Base-by-base conservation (phyloP, 2,113 vertebrate species). In the Hiodon tergisus region DNA sequence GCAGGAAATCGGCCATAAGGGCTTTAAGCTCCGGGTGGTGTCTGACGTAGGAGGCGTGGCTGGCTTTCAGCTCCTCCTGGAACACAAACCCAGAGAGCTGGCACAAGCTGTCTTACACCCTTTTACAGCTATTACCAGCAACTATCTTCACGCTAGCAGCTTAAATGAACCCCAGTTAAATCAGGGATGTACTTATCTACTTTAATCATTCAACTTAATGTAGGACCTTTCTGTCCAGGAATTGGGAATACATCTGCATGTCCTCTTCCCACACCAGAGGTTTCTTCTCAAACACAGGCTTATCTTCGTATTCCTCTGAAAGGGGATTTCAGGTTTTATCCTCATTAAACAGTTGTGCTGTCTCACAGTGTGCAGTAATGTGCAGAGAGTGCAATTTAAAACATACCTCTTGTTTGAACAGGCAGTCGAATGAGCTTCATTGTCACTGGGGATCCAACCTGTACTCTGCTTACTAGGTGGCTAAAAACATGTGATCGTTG, bases 221-320 rank as follows among this genome's bases (percentile, higher is more conserved):
- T 7, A 6, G 83, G 79, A 98, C 97, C 93, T 95, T 97, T 85
- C 93, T 92, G 66, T 95, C 93, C 78, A 94, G 75, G 85, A 95
- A 98, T 72, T 69, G 88, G 1, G 94, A 95, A 53, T 62, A 84
- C 75, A 98, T 88, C 76, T 96, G 87, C 47, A 90, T 74, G 78
- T 98, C 95, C 16, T 95, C 93, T 78, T 96, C 91, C 95, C 94
- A 97, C 10, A 81, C 79, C 67, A 95, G 78, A 11, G 90, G 85
- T 69, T 89, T 85, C 86, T 92, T 94, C 76, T 87, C 87, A 81
- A 91, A 91, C 4, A 71, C 60, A 0, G 82, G 79, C 17, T 53
- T 83, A 3, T 85, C 82, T 67, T 89, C 55, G 0, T 65, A 62
- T 47, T 84, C 83, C 73, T 86, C 93, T 94, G 80, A 17, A 17